These are phyloP conservation scores for Microlaimidae sp. DNA, from an alignment of 2,888 invertebrate species.

Conservation along the genomic window DNA sequence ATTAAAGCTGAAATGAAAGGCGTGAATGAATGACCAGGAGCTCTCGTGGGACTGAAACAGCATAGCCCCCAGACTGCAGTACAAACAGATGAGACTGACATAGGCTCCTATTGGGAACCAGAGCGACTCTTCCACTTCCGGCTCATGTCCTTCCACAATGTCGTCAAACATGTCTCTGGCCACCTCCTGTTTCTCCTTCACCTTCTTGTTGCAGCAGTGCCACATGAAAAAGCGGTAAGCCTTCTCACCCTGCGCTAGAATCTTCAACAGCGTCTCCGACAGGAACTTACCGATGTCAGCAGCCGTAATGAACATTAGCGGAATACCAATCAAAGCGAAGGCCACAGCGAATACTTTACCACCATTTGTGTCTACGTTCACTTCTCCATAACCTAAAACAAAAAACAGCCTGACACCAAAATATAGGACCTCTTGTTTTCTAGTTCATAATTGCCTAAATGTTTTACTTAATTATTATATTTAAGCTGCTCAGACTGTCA, in stretches of 20 bases:
- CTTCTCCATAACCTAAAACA: conserved; percentile 35
- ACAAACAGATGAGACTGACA: conserved; percentile 33
- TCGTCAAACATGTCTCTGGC: too few relatives aligned
- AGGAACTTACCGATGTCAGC: conserved; percentile 36
- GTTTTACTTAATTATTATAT: too few relatives aligned
- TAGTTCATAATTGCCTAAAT: too few relatives aligned
- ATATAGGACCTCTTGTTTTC: too few relatives aligned
- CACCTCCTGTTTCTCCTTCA: background rate
- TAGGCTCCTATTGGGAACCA: conserved; percentile 36
- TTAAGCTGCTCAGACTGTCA: too few relatives aligned
- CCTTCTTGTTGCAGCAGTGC: background rate
- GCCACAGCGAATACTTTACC: conserved; percentile 34
- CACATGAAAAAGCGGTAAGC: background rate
- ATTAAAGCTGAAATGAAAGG: conserved; percentile 36
- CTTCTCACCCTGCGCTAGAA: background rate
- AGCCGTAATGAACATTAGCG: conserved; percentile 36
- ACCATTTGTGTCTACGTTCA: conserved; percentile 32
- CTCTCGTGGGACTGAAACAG: conserved; percentile 35
- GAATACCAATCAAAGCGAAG: conserved; percentile 34
- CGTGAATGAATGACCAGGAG: conserved; percentile 34
- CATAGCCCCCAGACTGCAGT: conserved; percentile 34
- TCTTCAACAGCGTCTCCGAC: conserved; percentile 31
- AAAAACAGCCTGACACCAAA: too few relatives aligned
- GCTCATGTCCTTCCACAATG: background rate
- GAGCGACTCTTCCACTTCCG: conserved; percentile 19